Percentiles rank a stretch among this genome's conserved stretches.
phyloP scores from a whole-genome alignment of 2,797 vertebrate species.

The Chanos chanos region DNA sequence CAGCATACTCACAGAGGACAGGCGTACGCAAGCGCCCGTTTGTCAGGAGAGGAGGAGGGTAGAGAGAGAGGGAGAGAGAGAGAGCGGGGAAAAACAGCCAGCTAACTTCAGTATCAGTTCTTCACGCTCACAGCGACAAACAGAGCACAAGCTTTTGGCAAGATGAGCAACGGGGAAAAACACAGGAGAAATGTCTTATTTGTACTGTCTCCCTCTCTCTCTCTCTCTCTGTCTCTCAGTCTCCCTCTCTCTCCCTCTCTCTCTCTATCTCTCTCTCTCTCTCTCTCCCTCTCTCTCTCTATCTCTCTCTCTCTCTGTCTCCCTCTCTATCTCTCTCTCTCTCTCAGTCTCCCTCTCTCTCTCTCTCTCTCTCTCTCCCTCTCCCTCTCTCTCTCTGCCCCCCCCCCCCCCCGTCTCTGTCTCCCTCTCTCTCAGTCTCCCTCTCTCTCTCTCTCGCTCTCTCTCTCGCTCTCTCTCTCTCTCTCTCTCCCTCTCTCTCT shows the following conservation, averaged over 20 bases:
- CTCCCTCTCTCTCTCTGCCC: neutral
- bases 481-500: neutral
- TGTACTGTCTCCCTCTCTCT: too few relatives aligned
- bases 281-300: too few relatives aligned
- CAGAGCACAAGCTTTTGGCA: conserved; percentile 62
- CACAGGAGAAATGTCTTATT: conserved; percentile 41
- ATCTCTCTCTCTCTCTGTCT: conserved; percentile 1
- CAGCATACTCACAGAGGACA: conserved; percentile 78
- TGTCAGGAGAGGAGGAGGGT: conserved; percentile 56
- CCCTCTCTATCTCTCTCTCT: conserved; percentile 10
- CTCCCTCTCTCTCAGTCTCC: neutral
- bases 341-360: neutral
- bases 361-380: neutral
- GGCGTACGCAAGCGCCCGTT: conserved; percentile 67
- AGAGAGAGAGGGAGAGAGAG: neutral
- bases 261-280: too few relatives aligned
- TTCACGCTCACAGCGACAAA: conserved; percentile 60
- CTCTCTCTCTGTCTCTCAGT: too few relatives aligned
- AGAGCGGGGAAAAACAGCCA: conserved; percentile 59
- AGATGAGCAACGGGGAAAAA: conserved; percentile 71
- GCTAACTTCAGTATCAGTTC: conserved; percentile 75
- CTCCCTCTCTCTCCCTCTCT: too few relatives aligned
- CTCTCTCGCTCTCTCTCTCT: neutral
- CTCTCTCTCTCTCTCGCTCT: neutral
- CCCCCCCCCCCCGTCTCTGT: neutral